Evolutionary conservation across 2,113 vertebrate genomes (phyloP), one percentile per base, ranked within the genome.

Genomic region (Limnothrissa miodon): DNA sequence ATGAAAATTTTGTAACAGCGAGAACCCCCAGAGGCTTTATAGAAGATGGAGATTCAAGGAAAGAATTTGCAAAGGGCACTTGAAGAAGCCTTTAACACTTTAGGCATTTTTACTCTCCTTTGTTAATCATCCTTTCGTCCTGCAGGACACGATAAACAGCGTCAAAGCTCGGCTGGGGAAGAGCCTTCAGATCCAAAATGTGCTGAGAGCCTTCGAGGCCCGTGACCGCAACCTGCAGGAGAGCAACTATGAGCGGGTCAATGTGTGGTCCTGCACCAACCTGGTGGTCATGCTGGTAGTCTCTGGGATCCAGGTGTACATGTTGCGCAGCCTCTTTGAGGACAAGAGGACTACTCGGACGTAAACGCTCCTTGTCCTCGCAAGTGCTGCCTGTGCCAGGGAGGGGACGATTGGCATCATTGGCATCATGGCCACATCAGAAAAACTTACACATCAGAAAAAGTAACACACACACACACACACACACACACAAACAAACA

Each of bases 191-290:
- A 97, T 99, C 90, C 98, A 99, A 93, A 98, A 95, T 0, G 81
- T 98, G 84, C 95, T 99, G 81, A 95, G 94, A 91, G 98, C 98
- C 6, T 99, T 98, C 79, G 98, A 99, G 92, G 98, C 98, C 83
- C 97, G 98, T 0, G 98, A 99, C 93, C 93, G 98, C 78, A 99
- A 99, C 85, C 92, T 98, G 83, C 98, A 99, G 91, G 98, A 99
- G 93, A 98, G 96, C 90, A 99, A 99, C 93, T 97, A 92, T 48
- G 95, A 99, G 25, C 93, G 96, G 83, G 98, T 99, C 82, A 99
- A 98, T 90, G 93, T 98, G 84, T 99, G 98, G 98, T 99, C 98
- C 4, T 81, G 95, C 81, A 88, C 97, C 86, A 99, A 97, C 90
- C 87, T 99, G 86, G 79, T 93, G 46, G 91, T 97, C 74, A 97